Conservation (phyloP, 1,140 invertebrate genomes). For the Leptopilina boulardi region DNA sequence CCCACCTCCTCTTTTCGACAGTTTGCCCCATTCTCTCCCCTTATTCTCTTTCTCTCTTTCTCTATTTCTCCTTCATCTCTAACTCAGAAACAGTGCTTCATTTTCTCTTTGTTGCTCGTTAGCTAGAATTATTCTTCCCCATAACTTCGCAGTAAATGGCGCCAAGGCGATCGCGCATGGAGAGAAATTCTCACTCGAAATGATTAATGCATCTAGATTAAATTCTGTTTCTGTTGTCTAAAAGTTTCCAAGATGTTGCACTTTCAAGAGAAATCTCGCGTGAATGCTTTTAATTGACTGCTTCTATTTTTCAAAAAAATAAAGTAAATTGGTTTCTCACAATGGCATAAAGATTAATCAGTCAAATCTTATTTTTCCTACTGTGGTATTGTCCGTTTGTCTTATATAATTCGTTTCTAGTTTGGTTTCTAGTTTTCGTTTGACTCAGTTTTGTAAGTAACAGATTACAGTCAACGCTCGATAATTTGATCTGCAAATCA, state of each 20-base stretch:
- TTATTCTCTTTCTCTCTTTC: constrained; percentile 24
- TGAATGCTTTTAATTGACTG: neutral
- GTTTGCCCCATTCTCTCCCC: constrained; percentile 4
- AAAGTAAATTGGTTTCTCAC: no score
- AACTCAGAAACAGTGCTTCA: constrained; percentile 32
- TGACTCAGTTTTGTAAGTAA: no score
- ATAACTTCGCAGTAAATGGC: constrained; percentile 40
- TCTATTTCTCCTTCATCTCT: constrained; percentile 30
- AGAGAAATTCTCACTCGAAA: constrained; percentile 42
- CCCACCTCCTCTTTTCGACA: constrained; percentile 13
- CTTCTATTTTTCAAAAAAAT: neutral
- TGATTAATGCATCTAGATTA: constrained; percentile 47
- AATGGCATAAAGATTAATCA: no score
- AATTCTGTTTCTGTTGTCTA: neutral
- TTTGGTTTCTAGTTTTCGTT: no score
- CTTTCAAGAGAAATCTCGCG: neutral
- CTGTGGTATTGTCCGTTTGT: no score
- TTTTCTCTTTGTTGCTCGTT: constrained; percentile 54
- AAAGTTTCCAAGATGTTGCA: constrained; percentile 6
- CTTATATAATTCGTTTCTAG: no score
- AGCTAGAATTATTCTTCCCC: constrained; percentile 59
- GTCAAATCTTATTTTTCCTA: no score
- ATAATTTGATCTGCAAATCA: no score
- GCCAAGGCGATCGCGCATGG: constrained; percentile 49
- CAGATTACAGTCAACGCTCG: no score